Conservation (phyloP, 2,797 vertebrate genomes). For the Takifugu rubripes region DNA sequence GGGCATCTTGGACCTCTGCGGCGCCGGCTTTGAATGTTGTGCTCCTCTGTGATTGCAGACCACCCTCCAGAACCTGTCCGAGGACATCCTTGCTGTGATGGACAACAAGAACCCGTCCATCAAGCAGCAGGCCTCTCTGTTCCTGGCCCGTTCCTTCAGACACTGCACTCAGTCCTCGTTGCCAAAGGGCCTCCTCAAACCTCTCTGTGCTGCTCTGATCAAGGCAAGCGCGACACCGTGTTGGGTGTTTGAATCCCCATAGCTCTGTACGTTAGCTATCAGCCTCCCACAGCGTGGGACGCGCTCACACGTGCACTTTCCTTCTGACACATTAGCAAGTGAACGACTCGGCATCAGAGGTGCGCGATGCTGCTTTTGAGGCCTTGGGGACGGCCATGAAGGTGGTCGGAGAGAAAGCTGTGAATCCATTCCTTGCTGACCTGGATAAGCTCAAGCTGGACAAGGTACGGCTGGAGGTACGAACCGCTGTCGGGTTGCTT, state of each 20-base stretch:
- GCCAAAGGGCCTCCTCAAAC: slow-evolving; percentile 91
- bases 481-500: too few species aligned
- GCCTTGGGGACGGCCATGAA: slow-evolving; percentile 94
- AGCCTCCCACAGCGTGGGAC: background rate
- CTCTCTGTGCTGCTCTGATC: slow-evolving; percentile 90
- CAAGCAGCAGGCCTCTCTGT: slow-evolving; percentile 95
- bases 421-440: slow-evolving; percentile 91
- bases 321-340: slow-evolving; percentile 81
- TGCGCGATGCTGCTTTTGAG: slow-evolving; percentile 96
- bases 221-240: slow-evolving; percentile 77
- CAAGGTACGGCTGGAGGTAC: slow-evolving; percentile 73
- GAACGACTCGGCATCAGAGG: slow-evolving; percentile 94
- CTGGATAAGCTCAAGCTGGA: slow-evolving; percentile 97
- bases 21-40: background rate
- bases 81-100: slow-evolving; percentile 93
- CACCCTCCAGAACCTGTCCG: slow-evolving; percentile 90
- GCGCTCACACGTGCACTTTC: background rate
- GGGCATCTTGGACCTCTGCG: too few species aligned
- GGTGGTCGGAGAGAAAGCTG: slow-evolving; percentile 94
- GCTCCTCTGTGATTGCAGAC: slow-evolving; percentile 74
- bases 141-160: slow-evolving; percentile 92
- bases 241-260: too few species aligned
- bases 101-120: slow-evolving; percentile 99
- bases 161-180: slow-evolving; percentile 88
- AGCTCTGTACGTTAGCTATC: background rate